These are phyloP conservation scores for Scartelaos histophorus DNA, from an alignment of 2,113 vertebrate species.

Conservation along the genomic window DNA sequence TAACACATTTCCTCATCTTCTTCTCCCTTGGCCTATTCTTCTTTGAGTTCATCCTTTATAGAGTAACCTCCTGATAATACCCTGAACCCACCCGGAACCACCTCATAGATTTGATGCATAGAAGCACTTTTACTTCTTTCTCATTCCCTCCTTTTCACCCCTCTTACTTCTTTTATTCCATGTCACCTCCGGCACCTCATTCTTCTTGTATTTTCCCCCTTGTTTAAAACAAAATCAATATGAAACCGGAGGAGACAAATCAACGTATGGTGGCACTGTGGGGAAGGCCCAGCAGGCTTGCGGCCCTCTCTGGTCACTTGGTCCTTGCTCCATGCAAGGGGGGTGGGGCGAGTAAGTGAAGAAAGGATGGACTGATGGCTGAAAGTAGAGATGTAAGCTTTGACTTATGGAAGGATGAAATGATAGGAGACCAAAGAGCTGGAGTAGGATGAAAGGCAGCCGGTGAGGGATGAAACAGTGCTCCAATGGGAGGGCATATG, in stretches of 20 bases:
- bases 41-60: conserved; percentile 39
- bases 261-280: conserved; percentile 63
- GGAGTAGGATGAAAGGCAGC: conserved; percentile 69
- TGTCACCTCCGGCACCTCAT: conserved; percentile 68
- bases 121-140: conserved; percentile 36
- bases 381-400: conserved; percentile 63
- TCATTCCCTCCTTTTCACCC: conserved; percentile 12
- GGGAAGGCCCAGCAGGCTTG: conserved; percentile 41
- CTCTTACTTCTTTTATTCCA: conserved; percentile 30
- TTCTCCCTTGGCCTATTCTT: conserved; percentile 15
- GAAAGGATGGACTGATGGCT: conserved; percentile 37
- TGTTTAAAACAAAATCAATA: conserved; percentile 80
- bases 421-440: conserved; percentile 65
- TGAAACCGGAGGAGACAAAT: conserved; percentile 72
- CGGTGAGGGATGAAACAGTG: conserved; percentile 61
- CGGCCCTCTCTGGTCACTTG: conserved; percentile 49
- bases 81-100: conserved; percentile 37
- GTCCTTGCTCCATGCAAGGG: conserved; percentile 18
- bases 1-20: conserved; percentile 30
- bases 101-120: conserved; percentile 53
- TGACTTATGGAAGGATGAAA: conserved; percentile 67
- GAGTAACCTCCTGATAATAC: conserved; percentile 43
- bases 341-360: conserved; percentile 31
- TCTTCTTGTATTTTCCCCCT: conserved; percentile 72
- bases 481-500: conserved; percentile 66